phyloP scores from a whole-genome alignment of 2,888 invertebrate species.

The Lasius fuliginosus region DNA sequence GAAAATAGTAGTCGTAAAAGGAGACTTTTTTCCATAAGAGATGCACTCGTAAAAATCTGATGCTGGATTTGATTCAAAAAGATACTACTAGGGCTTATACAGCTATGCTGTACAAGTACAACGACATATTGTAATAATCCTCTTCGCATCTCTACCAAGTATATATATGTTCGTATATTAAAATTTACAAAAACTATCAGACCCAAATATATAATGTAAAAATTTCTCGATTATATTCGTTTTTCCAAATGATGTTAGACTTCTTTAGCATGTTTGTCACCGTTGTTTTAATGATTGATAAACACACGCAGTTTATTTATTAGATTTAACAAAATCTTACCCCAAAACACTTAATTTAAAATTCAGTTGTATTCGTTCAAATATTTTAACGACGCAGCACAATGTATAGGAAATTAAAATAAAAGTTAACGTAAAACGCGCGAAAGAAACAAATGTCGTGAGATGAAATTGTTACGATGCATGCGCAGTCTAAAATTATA shows the following conservation, averaged over 20 bases:
- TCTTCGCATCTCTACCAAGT: background rate
- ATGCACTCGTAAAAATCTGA: background rate
- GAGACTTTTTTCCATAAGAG: constrained; percentile 11
- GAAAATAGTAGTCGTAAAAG: constrained; percentile 25
- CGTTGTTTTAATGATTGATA: background rate
- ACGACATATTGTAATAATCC: constrained; percentile 16
- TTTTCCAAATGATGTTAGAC: background rate
- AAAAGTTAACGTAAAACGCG: background rate
- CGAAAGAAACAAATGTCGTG: background rate
- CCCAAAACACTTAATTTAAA: background rate
- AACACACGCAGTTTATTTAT: background rate
- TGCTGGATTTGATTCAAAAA: constrained; percentile 18
- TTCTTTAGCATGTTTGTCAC: background rate
- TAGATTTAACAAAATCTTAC: background rate
- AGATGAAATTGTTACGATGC: background rate
- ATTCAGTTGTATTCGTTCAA: background rate
- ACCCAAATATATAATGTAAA: background rate
- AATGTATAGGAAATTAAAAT: constrained; percentile 1
- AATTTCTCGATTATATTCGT: background rate
- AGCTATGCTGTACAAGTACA: background rate
- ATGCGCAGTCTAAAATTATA: background rate
- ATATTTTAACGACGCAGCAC: background rate
- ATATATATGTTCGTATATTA: background rate
- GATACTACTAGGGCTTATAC: background rate
- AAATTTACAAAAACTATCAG: constrained; percentile 19